Conservation (phyloP, 2,113 vertebrate genomes). For the Cichladusa arquata region DNA sequence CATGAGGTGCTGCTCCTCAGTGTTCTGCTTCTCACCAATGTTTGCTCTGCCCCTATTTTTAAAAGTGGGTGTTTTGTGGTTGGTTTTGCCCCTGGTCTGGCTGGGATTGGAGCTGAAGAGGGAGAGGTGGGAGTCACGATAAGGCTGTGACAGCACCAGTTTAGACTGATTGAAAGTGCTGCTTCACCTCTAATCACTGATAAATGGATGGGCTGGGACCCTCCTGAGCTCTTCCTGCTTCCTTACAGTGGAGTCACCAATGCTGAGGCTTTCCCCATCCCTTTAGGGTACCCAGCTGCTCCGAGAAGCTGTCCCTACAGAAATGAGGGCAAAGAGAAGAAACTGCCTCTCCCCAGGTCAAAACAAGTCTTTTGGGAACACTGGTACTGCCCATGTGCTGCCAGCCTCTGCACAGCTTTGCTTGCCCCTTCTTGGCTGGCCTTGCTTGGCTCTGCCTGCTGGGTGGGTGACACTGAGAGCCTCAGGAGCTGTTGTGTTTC, state of each 20-base stretch:
- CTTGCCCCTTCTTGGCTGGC: neutral
- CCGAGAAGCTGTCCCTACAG: neutral
- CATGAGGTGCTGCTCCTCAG: neutral
- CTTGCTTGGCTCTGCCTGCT: neutral
- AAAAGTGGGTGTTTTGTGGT: neutral
- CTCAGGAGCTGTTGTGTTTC: neutral
- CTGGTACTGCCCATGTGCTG: neutral
- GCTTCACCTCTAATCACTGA: neutral
- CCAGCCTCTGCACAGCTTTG: neutral
- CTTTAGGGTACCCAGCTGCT: neutral
- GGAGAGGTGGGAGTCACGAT: rapidly evolving
- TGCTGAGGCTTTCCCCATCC: neutral
- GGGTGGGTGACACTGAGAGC: neutral
- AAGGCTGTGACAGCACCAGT: neutral
- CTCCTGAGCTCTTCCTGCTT: neutral
- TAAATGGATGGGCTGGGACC: neutral
- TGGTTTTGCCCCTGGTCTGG: neutral
- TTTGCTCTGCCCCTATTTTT: neutral
- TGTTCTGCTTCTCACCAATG: neutral
- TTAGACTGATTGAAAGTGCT: neutral
- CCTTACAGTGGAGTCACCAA: neutral
- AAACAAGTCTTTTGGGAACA: neutral
- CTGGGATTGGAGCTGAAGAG: neutral
- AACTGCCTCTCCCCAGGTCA: neutral
- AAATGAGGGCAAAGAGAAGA: neutral